Evolutionary conservation across 2,797 vertebrate genomes (phyloP), one percentile per base, ranked within the genome.

Genomic region (Pangasius krempfi): DNA sequence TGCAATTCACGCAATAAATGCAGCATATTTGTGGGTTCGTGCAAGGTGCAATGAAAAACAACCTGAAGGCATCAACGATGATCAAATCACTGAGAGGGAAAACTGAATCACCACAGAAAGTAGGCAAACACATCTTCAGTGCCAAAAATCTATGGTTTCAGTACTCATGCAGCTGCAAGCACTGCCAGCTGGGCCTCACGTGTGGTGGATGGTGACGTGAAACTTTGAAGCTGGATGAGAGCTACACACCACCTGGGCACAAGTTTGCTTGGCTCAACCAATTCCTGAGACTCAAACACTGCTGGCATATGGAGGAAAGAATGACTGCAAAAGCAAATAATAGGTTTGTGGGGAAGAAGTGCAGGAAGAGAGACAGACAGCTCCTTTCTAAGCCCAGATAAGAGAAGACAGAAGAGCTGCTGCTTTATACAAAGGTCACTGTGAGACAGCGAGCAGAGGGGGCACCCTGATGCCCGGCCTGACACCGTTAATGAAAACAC

Each of bases 381-480:
- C 89, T 62, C 40, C 30, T 85, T 68, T 68, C 62, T 50, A 70
- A 85, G 5, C 14, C 47, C n/a, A 70, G 83, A 70, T 84, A 84
- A 37, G 83, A 85, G 72, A 52, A 84, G 30, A 85, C 64, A 54
- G 27, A 85, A 54, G 83, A 85, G 84, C 50, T 70, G 50, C 6
- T 18, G 33, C 72, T 54, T 52, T 33, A 7, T 92, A 92, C 93
- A 92, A 94, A 95, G 95, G 95, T 95, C 94, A 94, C 93, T 91
- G 93, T 88, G 89, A 93, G 91, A 94, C 94, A 90, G 93, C 91
- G 92, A 70, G 83, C 93, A 92, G 93, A 93, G 90, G 87, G 92
- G 92, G 92, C 94, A 91, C 95, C 92, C 94, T 93, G 94, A 96
- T 94, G 92, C 93, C 93, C 92, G 92, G 94, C 94, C 95, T 96